Percentiles rank a stretch among this genome's conserved stretches.
Evolutionary conservation across 2,113 vertebrate species (phyloP).

Genomic region (Poicephalus meyeri): DNA sequence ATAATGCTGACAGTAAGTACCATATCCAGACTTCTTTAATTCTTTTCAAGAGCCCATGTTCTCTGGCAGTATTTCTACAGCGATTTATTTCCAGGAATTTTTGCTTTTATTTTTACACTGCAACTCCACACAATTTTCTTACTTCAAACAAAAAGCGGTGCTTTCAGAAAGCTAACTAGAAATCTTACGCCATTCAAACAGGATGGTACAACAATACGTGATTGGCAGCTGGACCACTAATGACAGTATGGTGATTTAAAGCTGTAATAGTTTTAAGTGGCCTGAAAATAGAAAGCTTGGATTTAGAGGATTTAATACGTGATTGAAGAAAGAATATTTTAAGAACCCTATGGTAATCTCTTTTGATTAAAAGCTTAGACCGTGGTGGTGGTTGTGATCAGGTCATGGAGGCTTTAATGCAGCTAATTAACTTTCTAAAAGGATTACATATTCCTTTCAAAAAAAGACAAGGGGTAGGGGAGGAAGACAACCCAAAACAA

Average conservation of each 20-base stretch:
- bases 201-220: background rate
- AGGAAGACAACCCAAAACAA: background rate
- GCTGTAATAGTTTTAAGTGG: background rate
- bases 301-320: background rate
- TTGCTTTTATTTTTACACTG: conserved; percentile 1
- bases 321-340: background rate
- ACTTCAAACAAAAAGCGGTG: background rate
- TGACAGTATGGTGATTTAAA: conserved; percentile 24
- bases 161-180: background rate
- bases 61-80: background rate
- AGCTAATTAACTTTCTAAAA: background rate
- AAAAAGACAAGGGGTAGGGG: accelerated
- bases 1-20: conserved; percentile 45
- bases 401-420: background rate
- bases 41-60: background rate
- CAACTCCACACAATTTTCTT: background rate
- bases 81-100: background rate
- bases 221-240: conserved; percentile 31
- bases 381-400: background rate
- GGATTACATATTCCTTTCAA: background rate
- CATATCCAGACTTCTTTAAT: conserved; percentile 9
- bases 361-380: conserved; percentile 4
- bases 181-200: background rate
- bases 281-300: background rate
- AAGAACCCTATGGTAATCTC: background rate